phyloP scores from a whole-genome alignment of 2,113 vertebrate genomes.

The Albula goreensis region DNA sequence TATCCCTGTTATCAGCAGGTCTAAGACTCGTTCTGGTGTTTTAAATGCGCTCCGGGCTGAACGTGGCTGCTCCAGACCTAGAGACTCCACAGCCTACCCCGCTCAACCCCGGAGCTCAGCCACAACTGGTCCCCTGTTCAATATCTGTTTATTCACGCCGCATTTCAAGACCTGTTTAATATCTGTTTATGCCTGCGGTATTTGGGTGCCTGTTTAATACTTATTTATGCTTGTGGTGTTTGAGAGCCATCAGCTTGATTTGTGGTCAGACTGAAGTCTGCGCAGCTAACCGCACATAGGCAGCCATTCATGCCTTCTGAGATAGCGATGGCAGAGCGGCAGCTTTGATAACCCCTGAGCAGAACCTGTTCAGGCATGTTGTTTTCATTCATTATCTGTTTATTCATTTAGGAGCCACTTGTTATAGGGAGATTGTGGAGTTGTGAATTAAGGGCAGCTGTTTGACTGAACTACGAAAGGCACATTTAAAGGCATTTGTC shows the following conservation, averaged over 20 bases:
- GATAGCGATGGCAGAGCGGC: neutral
- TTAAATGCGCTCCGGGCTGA: too few relatives aligned
- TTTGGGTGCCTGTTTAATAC: too few relatives aligned
- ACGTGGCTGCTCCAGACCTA: too few relatives aligned
- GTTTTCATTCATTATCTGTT: neutral
- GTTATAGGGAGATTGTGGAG: neutral
- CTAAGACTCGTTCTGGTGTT: too few relatives aligned
- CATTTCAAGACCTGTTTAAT: constrained; percentile 9
- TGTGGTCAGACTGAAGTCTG: constrained; percentile 9
- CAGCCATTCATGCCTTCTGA: neutral
- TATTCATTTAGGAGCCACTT: neutral
- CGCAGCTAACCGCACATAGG: neutral
- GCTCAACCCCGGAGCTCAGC: neutral
- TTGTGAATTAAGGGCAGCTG: neutral
- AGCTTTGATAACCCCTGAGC: neutral
- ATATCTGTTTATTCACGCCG: constrained; percentile 11
- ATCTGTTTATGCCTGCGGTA: neutral
- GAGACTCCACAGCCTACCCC: too few relatives aligned
- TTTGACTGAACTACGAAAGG: neutral
- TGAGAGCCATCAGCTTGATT: constrained; percentile 3
- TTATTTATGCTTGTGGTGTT: neutral
- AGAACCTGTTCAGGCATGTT: neutral
- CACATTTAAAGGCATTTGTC: neutral
- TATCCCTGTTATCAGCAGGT: too few relatives aligned
- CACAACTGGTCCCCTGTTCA: neutral